A percentile compares a stretch with the other conserved stretches of the same genome.
phyloP scores from a whole-genome alignment of 1,140 invertebrate species.

The Mizuhopecten yessoensis region DNA sequence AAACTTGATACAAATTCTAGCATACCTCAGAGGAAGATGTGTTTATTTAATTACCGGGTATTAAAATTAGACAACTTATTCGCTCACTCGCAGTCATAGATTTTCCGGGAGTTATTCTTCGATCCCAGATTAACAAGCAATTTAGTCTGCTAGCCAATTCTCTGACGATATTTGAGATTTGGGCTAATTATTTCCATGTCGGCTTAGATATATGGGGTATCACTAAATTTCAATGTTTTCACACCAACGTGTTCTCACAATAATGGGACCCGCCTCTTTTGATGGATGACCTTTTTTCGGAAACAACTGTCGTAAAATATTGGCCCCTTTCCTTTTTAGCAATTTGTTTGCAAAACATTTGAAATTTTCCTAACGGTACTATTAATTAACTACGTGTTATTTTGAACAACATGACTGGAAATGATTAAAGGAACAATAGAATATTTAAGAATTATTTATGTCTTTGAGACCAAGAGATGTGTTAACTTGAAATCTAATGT shows the following conservation, averaged over 20 bases:
- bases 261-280: constrained; percentile 4
- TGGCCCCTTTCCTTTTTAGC: constrained; percentile 30
- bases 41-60: constrained; percentile 29
- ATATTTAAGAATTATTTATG: constrained; percentile 40
- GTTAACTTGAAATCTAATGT: background rate
- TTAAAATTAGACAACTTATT: constrained; percentile 41
- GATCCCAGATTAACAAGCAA: background rate
- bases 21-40: constrained; percentile 32
- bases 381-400: constrained; percentile 38
- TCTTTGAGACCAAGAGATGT: constrained; percentile 9
- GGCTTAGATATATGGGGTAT: constrained; percentile 32
- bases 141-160: background rate
- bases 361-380: constrained; percentile 19
- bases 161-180: constrained; percentile 12
- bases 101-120: constrained; percentile 42
- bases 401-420: constrained; percentile 25
- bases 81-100: constrained; percentile 19
- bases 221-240: constrained; percentile 45
- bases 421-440: constrained; percentile 1
- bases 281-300: constrained; percentile 41
- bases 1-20: constrained; percentile 12
- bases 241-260: constrained; percentile 19
- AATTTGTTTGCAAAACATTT: constrained; percentile 43
- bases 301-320: constrained; percentile 44
- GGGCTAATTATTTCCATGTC: constrained; percentile 46